Conservation (phyloP, 1,140 invertebrate genomes). For the Macrosteles quadrilineatus region DNA sequence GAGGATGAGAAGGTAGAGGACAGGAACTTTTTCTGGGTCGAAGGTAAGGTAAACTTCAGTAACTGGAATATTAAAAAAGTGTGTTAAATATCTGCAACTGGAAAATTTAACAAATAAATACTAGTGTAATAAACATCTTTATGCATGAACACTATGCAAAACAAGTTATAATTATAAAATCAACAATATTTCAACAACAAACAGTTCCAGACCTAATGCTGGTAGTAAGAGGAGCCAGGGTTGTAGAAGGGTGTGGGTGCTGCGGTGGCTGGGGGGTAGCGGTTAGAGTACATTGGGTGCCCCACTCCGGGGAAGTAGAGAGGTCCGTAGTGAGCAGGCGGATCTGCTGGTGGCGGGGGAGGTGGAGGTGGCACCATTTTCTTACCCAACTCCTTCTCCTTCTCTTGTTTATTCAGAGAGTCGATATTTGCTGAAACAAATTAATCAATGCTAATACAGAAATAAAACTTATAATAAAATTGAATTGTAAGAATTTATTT, state of each 20-base stretch:
- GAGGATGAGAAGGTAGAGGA: too few relatives aligned
- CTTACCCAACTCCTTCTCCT: slow-evolving; percentile 2
- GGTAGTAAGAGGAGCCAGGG: neutral
- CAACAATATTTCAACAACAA: slow-evolving; percentile 9
- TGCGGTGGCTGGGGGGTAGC: neutral
- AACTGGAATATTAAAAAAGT: too few relatives aligned
- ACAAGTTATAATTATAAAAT: slow-evolving; percentile 2
- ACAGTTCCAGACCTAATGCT: slow-evolving; percentile 6
- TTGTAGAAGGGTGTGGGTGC: neutral
- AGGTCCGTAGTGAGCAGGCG: neutral
- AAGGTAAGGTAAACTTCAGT: too few relatives aligned
- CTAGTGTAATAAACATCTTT: too few relatives aligned
- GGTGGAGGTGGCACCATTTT: slow-evolving; percentile 8
- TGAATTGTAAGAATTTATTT: neutral
- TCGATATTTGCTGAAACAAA: neutral
- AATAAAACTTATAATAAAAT: neutral
- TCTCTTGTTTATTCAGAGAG: slow-evolving; percentile 6
- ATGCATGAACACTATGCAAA: neutral
- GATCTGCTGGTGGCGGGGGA: neutral
- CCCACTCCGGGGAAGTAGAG: slow-evolving; percentile 12
- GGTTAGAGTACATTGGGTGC: slow-evolving; percentile 9
- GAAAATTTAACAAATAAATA: too few relatives aligned
- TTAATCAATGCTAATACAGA: neutral
- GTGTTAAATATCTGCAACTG: too few relatives aligned
- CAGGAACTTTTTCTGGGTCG: too few relatives aligned